Base-by-base conservation (phyloP, 2,113 vertebrate genomes). In the Vidua macroura region DNA sequence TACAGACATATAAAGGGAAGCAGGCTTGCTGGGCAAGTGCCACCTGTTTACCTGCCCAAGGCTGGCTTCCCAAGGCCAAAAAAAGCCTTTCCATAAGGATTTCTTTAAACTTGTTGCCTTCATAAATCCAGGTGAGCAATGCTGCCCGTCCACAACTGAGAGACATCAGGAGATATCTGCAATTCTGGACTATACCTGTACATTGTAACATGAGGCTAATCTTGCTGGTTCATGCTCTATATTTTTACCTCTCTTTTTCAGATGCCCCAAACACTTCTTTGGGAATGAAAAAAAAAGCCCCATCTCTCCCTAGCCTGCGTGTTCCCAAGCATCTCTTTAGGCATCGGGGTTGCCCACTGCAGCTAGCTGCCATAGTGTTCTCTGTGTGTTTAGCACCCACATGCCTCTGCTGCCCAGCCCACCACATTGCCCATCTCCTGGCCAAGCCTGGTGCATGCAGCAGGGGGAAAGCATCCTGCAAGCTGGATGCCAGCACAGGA, bases 351-450 rank as follows among this genome's bases (percentile, higher is more conserved):
- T 85, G 48, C 66, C 46, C 5, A 3, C 37, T 60, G 37, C 55
- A 73, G 58, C 52, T 43, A 49, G 53, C 48, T 84, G 27, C 28
- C 0, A 0, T 23, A 33, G 49, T 37, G 16, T 30, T 58, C 64
- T 44, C 7, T 1, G 6, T 22, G 23, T 28, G 11, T 90, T 63
- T n/a, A 52, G 49, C 19, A 48, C 7, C 4, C 31, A 63, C 13
- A 17, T 8, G 2, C 39, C 22, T 49, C 46, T 51, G 18, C 79
- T 83, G 39, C 86, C 31, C 52, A 35, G 24, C 48, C 62, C 30
- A 48, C n/a, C 1, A 0, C 0, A 2, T 21, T 68, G 43, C n/a
- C 21, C 2, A 0, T 39, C n/a, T 73, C 37, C 48, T 67, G 52
- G 58, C 48, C 64, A 48, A 63, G 17, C 17, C 33, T 35, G 43